Evolutionary conservation across 2,888 invertebrate genomes (phyloP).

Genomic region (Archips xylosteana): DNA sequence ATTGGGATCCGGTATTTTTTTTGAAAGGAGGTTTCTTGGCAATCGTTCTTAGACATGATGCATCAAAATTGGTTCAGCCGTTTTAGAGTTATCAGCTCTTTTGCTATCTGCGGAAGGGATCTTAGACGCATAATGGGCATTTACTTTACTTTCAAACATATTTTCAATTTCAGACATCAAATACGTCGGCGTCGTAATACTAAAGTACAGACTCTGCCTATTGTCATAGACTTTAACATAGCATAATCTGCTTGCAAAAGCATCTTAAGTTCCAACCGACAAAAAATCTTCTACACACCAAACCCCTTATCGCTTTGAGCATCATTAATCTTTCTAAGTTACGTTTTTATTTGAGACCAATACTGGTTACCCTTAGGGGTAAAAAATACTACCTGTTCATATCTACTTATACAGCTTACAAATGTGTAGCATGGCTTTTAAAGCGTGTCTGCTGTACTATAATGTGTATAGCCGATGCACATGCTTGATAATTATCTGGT

Average conservation of each 20-base stretch:
- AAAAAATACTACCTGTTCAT: constrained; percentile 39
- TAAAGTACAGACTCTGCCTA: too few relatives aligned
- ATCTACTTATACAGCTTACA: not conserved
- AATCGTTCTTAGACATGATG: too few relatives aligned
- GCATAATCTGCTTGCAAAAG: constrained; percentile 18
- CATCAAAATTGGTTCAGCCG: too few relatives aligned
- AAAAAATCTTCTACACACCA: constrained; percentile 34
- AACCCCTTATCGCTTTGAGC: constrained; percentile 29
- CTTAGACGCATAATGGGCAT: too few relatives aligned
- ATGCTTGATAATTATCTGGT: not conserved
- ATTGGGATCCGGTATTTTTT: too few relatives aligned
- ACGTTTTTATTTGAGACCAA: constrained; percentile 37
- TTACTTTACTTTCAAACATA: too few relatives aligned
- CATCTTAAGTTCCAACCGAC: constrained; percentile 6
- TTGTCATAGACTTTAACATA: too few relatives aligned
- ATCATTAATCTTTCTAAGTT: constrained; percentile 38
- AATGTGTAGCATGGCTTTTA: not conserved
- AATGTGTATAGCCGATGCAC: not conserved
- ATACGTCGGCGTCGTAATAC: too few relatives aligned
- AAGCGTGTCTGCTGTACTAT: not conserved
- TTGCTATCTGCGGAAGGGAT: too few relatives aligned
- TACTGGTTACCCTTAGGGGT: constrained; percentile 12
- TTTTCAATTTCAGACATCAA: too few relatives aligned
- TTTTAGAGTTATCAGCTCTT: too few relatives aligned
- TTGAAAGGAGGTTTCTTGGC: too few relatives aligned